Conservation (phyloP, 1,140 invertebrate species). For the Drosophila rufa region DNA sequence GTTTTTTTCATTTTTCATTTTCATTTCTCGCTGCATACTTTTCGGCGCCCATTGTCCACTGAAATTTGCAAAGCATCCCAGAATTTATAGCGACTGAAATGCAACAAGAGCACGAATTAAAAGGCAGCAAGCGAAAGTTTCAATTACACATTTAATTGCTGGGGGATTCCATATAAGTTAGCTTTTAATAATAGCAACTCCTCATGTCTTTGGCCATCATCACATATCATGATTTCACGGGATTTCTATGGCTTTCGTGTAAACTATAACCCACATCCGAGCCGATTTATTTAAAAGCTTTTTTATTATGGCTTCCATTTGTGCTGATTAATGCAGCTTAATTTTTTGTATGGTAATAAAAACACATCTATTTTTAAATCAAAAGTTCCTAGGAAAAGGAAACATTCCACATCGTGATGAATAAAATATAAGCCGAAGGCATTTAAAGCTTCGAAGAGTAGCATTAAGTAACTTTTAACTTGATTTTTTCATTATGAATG, state of each 20-base stretch:
- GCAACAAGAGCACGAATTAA: background rate
- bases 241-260: background rate
- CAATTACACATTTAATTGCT: slow-evolving; percentile 5
- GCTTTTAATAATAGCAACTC: no score
- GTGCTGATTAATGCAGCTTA: background rate
- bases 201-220: background rate
- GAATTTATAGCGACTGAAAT: slow-evolving; percentile 24
- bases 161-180: background rate
- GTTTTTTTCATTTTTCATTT: slow-evolving; percentile 20
- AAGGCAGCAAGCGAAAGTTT: background rate
- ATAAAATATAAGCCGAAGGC: slow-evolving; percentile 34
- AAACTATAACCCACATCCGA: background rate
- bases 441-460: slow-evolving; percentile 21
- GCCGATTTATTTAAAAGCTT: background rate
- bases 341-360: background rate
- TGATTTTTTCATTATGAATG: slow-evolving; percentile 33
- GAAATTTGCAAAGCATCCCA: slow-evolving; percentile 20
- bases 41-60: slow-evolving; percentile 41
- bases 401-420: slow-evolving; percentile 1
- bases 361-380: background rate
- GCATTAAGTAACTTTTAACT: slow-evolving; percentile 33
- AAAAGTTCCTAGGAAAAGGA: background rate
- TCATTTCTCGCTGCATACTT: slow-evolving; percentile 26
- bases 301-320: slow-evolving; percentile 1
- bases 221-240: background rate